Base-by-base conservation (phyloP, 2,888 invertebrate species). In the Stictocephala bisonia region DNA sequence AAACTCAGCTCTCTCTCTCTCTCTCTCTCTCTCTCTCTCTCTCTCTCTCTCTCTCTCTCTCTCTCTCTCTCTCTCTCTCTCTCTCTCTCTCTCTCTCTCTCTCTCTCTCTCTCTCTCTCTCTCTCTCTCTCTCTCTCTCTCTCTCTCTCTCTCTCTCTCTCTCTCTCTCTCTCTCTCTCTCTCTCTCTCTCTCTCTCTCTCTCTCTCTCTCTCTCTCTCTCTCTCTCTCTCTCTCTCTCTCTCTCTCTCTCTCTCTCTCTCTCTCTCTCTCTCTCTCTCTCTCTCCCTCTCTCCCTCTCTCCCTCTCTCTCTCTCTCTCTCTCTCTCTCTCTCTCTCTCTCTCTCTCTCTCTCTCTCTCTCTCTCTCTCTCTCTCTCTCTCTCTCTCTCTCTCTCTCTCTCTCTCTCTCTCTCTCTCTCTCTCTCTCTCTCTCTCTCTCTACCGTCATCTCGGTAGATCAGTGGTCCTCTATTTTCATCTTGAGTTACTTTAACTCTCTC, bases 21-120 rank as follows among this genome's bases (percentile, higher is more conserved):
- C 27, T 58, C 58, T 58, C 27, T 58, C 58, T 58, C 27, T 58
- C 26, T 58, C 58, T 24, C 58, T 58, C 26, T 58, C 58, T 58
- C 27, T 58, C 26, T 58, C 27, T 58, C 29, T 27, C 27, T 24
- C 3, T 58, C 27, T 7, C 58, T 58, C 27, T 58, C 58, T 27
- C 1, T 58, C 26, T 58, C 58, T 58, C 26, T 27, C 58, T 58
- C 26, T 58, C 58, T 58, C 26, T 7, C 58, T 58, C 58, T 58
- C 26, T 27, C 58, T 27, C 58, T 58, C 26, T 58, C 26, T 6
- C 27, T 58, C 58, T 27, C 26, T 58, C 29, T 27, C 27, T 27
- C 58, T 58, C 1, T 7, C 58, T 58, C 58, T 27, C 58, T 58
- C 50, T 48, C 50, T 15, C 50, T 48, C n/a, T n/a, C n/a, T n/a